A percentile compares a stretch with the other conserved stretches of the same genome.
These are phyloP conservation scores for Collichthys lucidus DNA, from an alignment of 2,113 vertebrate genomes.

Conservation along the genomic window DNA sequence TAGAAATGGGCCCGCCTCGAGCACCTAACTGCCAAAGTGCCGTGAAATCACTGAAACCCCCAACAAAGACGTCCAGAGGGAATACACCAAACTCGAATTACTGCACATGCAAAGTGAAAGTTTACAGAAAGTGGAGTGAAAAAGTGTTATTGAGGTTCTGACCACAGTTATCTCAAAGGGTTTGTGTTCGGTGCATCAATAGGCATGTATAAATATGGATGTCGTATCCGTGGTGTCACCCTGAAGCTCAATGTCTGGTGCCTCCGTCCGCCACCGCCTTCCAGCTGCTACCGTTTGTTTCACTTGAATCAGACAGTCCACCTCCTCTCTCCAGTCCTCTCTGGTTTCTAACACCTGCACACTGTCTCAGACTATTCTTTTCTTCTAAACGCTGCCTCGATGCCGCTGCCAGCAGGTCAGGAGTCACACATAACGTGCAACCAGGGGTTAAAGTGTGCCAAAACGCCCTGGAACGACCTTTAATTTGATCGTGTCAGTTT, in stretches of 20 bases:
- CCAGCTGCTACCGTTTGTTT: conserved; percentile 34
- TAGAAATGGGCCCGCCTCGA: neutral
- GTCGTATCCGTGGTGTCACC: too few species aligned
- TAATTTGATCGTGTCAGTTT: too few species aligned
- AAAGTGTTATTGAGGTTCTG: neutral
- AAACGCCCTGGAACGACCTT: too few species aligned
- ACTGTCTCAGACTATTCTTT: neutral
- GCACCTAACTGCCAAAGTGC: neutral
- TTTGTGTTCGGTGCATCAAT: neutral
- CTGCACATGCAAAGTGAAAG: neutral
- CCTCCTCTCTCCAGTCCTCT: conserved; percentile 2
- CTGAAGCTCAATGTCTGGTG: too few species aligned
- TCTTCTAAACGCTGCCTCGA: conserved; percentile 15
- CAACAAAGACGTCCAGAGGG: neutral
- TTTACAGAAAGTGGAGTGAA: neutral
- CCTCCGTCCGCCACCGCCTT: too few species aligned
- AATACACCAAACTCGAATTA: neutral
- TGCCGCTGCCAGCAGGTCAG: conserved; percentile 31
- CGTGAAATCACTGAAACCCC: neutral
- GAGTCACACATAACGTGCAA: conserved; percentile 8
- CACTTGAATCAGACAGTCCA: conserved; percentile 13
- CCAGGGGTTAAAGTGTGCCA: conserved; percentile 17
- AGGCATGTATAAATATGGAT: too few species aligned
- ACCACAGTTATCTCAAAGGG: neutral
- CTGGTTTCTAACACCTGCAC: conserved; percentile 33